A percentile compares a stretch with the other conserved stretches of the same genome.
Conservation (phyloP, 2,888 invertebrate species). For the Chironomus riparius region DNA sequence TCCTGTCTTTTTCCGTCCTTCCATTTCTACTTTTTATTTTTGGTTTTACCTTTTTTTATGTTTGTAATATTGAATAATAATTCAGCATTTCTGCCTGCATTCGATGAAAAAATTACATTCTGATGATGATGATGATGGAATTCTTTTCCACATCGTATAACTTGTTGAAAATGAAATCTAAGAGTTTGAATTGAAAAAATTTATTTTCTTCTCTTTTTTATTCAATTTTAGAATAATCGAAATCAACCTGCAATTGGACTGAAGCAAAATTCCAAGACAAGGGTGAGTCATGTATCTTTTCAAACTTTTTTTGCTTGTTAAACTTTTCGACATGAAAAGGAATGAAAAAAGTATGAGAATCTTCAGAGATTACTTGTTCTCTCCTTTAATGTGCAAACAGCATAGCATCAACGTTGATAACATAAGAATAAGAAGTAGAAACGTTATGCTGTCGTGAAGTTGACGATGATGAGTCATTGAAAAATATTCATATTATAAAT, state of each 20-base stretch:
- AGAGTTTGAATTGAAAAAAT: not conserved
- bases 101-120: no score
- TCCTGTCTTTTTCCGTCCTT: not conserved
- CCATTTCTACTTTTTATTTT: not conserved
- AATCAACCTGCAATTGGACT: conserved; percentile 59
- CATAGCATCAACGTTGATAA: not conserved
- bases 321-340: no score
- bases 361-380: no score
- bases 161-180: no score
- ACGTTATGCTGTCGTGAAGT: not conserved
- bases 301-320: not conserved
- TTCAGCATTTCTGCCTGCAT: not conserved
- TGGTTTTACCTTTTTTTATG: not conserved
- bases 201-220: not conserved
- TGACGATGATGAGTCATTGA: not conserved
- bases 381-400: no score
- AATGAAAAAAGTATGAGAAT: no score
- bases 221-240: conserved; percentile 52
- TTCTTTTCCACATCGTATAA: no score
- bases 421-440: not conserved
- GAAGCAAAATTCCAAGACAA: conserved; percentile 56
- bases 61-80: not conserved
- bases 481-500: not conserved
- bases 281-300: conserved; percentile 46
- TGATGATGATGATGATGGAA: no score